A percentile compares a stretch with the other conserved stretches of the same genome.
These are phyloP conservation scores for Manduca sexta DNA, from an alignment of 1,140 invertebrate species.

Conservation along the genomic window DNA sequence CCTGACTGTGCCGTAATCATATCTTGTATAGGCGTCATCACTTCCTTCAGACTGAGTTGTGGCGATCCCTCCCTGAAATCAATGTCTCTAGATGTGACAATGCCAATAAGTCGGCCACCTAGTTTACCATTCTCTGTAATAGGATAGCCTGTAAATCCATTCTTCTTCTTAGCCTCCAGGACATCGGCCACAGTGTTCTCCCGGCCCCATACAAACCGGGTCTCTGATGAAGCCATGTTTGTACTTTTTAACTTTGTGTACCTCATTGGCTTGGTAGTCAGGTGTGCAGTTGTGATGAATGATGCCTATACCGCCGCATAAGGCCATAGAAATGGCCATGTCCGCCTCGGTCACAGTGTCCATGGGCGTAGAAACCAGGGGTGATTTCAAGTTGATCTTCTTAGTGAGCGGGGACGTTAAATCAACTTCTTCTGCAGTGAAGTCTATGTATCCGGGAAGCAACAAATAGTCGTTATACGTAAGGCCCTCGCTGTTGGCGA, in stretches of 20 bases:
- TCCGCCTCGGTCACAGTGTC: conserved; percentile 99
- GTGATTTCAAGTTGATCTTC: conserved; percentile 92
- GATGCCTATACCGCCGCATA: conserved; percentile 97
- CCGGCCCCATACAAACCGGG: conserved; percentile 93
- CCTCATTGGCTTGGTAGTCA: conserved; percentile 97
- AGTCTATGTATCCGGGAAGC: conserved; percentile 97
- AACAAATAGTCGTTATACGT: conserved; percentile 99
- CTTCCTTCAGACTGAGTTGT: conserved; percentile 79
- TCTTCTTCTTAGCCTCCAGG: conserved; percentile 88
- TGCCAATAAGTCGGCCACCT: conserved; percentile 93
- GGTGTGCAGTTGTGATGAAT: conserved; percentile 98
- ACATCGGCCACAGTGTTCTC: conserved; percentile 91
- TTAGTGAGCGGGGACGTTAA: conserved; percentile 92
- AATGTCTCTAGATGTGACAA: conserved; percentile 98
- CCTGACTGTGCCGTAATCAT: conserved; percentile 91
- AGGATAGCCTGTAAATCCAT: conserved; percentile 98
- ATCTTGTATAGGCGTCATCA: conserved; percentile 93
- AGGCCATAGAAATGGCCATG: conserved; percentile 99
- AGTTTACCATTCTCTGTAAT: conserved; percentile 96
- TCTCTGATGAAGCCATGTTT: conserved; percentile 99
- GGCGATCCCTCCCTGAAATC: conserved; percentile 90
- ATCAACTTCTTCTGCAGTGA: conserved; percentile 93
- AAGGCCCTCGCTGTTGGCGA: conserved; percentile 89
- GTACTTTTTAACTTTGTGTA: conserved; percentile 98
- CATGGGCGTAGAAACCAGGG: conserved; percentile 98